A percentile compares a stretch with the other conserved stretches of the same genome.
phyloP scores from a whole-genome alignment of 2,888 invertebrate genomes.

The Sinodicranocentrus sp. region DNA sequence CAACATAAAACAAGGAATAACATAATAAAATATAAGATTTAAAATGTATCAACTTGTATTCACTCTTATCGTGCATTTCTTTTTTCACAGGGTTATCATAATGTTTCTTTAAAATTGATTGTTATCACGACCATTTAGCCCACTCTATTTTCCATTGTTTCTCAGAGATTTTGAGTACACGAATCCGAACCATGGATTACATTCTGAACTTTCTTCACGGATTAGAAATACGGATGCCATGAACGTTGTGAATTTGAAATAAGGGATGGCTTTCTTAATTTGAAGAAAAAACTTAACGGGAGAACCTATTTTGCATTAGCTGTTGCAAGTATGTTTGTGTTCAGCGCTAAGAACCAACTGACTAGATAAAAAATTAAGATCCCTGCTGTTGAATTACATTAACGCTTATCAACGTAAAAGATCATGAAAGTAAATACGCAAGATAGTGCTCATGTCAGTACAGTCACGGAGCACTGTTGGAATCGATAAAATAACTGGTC shows the following conservation, averaged over 20 bases:
- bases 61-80: slow-evolving; percentile 32
- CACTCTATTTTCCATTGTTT: slow-evolving; percentile 21
- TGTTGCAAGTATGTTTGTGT: slow-evolving; percentile 13
- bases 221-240: too few species aligned
- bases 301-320: neutral
- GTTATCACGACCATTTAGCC: slow-evolving; percentile 12
- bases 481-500: neutral
- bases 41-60: slow-evolving; percentile 54
- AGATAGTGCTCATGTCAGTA: too few species aligned
- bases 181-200: too few species aligned
- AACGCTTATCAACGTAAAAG: neutral
- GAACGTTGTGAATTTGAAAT: too few species aligned
- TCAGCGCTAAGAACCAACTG: slow-evolving; percentile 56
- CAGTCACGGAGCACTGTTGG: too few species aligned
- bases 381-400: neutral
- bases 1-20: slow-evolving; percentile 66
- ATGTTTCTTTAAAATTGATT: slow-evolving; percentile 5
- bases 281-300: neutral
- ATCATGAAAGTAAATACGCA: too few species aligned
- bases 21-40: slow-evolving; percentile 59
- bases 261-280: too few species aligned
- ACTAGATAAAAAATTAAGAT: slow-evolving; percentile 58
- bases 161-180: too few species aligned
- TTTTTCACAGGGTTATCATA: slow-evolving; percentile 54
- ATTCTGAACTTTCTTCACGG: too few species aligned